These are phyloP conservation scores for Myiopsitta monachus DNA, from an alignment of 2,113 vertebrate genomes.

Conservation along the genomic window DNA sequence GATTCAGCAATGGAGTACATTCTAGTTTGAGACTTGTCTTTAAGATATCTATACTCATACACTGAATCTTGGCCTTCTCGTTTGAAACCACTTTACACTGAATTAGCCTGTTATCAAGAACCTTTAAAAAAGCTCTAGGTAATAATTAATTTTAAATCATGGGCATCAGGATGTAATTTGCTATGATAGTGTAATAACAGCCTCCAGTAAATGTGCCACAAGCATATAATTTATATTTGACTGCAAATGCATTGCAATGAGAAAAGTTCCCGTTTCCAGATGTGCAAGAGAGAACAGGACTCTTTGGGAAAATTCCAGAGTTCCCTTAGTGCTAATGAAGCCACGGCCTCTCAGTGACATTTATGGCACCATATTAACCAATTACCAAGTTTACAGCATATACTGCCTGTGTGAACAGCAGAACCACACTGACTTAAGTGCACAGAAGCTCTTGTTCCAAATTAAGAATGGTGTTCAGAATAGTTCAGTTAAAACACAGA, in stretches of 20 bases:
- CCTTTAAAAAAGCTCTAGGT: slow-evolving; percentile 7
- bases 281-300: background rate
- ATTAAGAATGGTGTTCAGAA: background rate
- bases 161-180: slow-evolving; percentile 25
- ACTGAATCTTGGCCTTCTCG: background rate
- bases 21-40: background rate
- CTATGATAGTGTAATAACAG: slow-evolving; percentile 4
- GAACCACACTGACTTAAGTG: background rate
- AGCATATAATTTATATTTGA: background rate
- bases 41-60: background rate
- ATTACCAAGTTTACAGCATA: background rate
- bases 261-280: background rate
- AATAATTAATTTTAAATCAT: slow-evolving; percentile 41
- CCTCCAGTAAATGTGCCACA: slow-evolving; percentile 29
- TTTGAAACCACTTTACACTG: background rate
- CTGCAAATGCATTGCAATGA: background rate
- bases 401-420: background rate
- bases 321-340: background rate
- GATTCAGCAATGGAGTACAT: background rate
- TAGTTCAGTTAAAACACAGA: background rate
- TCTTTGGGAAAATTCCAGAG: background rate
- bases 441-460: background rate
- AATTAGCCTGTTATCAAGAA: slow-evolving; percentile 12
- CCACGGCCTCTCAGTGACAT: background rate
- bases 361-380: background rate